Evolutionary conservation across 64 coral and sea anemone genomes (phyloP), one percentile per base, ranked within the genome.

Genomic region (Stichodactyla helianthus): DNA sequence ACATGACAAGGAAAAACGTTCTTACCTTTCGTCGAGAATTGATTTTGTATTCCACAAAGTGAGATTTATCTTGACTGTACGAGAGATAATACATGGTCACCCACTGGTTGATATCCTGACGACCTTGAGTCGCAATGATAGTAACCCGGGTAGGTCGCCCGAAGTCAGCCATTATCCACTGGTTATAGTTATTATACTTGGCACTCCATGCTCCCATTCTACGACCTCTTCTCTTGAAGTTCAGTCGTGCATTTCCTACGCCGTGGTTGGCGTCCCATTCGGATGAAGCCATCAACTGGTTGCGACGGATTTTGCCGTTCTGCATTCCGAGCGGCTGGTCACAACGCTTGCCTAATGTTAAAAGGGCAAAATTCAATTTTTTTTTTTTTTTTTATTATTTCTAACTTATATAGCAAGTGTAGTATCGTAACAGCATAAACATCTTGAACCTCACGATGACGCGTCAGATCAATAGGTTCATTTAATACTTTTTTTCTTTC

Each of bases 151-250:
- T 90, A 52, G 87, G 27, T 8, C 84, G 79, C 17, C 88, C 62
- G 59, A 95, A 92, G 91, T 95, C 84, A 22, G 91, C 88, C 70
- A 83, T 35, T 22, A 95, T 58, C 94, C 94, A 95, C 83, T 95
- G 94, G 55, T 95, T 83, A 4, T 83, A 87, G 91, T 93, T 95
- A 51, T 93, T 95, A 82, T 95, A 89, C 50, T 92, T 92, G 7
- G 88, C 85, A 16, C 87, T 83, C 94, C 94, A 95, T 16, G 94
- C 94, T 51, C 94, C 94, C n/a, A 93, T 84, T 80, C 82, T 10
- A 51, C 23, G 13, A 25, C 94, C 94, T 78, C 77, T 22, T 63
- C 78, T 82, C 52, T 51, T 76, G 71, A 89, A 86, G 28, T 89
- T 83, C 55, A 95, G 79, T 68, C 94, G 88, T 56, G 83, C 94